These are phyloP conservation scores for Zophobas morio DNA, from an alignment of 1,140 invertebrate species.

Conservation along the genomic window DNA sequence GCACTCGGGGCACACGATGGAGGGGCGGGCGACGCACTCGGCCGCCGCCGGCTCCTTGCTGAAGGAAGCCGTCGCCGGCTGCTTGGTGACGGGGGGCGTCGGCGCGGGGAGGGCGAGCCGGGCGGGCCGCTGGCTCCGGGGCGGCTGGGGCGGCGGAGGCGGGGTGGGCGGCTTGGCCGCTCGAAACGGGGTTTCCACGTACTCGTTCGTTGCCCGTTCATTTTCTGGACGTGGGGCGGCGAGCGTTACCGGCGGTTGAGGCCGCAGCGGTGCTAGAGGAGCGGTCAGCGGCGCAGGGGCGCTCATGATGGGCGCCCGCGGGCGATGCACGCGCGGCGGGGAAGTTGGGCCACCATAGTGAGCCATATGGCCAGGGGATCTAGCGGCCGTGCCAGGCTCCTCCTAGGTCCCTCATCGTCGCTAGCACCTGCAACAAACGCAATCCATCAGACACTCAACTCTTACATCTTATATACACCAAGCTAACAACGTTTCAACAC, in stretches of 20 bases:
- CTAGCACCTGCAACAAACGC: constrained; percentile 68
- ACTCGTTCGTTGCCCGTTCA: constrained; percentile 85
- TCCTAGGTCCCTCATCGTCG: constrained; percentile 75
- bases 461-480: no score
- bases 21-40: constrained; percentile 57
- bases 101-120: constrained; percentile 63
- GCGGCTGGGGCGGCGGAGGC: constrained; percentile 59
- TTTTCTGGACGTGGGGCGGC: constrained; percentile 82
- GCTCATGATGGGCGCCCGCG: constrained; percentile 69
- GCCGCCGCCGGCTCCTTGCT: constrained; percentile 69
- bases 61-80: constrained; percentile 71
- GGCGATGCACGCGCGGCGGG: constrained; percentile 76
- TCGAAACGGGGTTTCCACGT: constrained; percentile 86
- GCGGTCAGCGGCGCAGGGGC: constrained; percentile 63
- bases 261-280: constrained; percentile 68
- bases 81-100: constrained; percentile 71
- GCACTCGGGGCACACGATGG: constrained; percentile 74
- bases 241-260: constrained; percentile 73
- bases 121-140: constrained; percentile 56
- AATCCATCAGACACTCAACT: no score
- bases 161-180: constrained; percentile 62
- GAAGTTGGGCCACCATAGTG: constrained; percentile 75
- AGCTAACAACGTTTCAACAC: no score
- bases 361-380: constrained; percentile 73
- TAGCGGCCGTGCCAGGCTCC: constrained; percentile 71